Base-by-base conservation (phyloP, 1,140 invertebrate genomes). In the Diachasmimorpha longicaudata region DNA sequence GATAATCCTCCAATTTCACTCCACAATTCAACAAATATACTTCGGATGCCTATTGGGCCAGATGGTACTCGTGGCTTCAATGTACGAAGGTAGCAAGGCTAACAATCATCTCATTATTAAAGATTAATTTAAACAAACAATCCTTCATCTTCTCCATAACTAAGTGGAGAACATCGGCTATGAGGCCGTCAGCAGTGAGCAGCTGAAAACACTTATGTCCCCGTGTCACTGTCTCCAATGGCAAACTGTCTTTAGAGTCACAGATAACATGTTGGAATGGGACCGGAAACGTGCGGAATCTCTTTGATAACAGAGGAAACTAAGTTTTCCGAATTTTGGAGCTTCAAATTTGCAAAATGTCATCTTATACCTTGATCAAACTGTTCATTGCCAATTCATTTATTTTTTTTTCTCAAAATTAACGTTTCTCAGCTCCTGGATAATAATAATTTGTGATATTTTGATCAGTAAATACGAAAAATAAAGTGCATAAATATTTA, bases 1-100 rank as follows among this genome's bases (percentile, higher is more conserved):
- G 67, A 69, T 58, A 63, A 74, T 25, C 66, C 66, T n/a, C 4
- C 25, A 37, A 68, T 37, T n/a, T 68, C 66, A 0, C 31, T 39
- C 6, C 66, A 68, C 10, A 19, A 16, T n/a, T 39, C 66, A 83
- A 48, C 39, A 25, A 90, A 90, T 82, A 85, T 91, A 13, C 81
- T 91, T 76, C 85, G 91, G 77, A 85, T 90, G 85, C 91, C 91
- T 31, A 86, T 82, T 73, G 91, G 91, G 72, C 91, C 91, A 37
- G 91, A 92, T 79, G 91, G 91, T 75, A 91, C 90, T 16, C 89
- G 85, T 66, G 91, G 91, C 39, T 92, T 92, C 79, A 91, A 88
- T 79, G 82, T 90, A 79, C 89, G 89, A 74, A 91, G 91, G 88
- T 92, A 92, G 90, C 89, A 78, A 82, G 80, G 79, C 73, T 77